Evolutionary conservation across 2,113 vertebrate genomes (phyloP), one percentile per base, ranked within the genome.

Genomic region (Tapirus terrestris): DNA sequence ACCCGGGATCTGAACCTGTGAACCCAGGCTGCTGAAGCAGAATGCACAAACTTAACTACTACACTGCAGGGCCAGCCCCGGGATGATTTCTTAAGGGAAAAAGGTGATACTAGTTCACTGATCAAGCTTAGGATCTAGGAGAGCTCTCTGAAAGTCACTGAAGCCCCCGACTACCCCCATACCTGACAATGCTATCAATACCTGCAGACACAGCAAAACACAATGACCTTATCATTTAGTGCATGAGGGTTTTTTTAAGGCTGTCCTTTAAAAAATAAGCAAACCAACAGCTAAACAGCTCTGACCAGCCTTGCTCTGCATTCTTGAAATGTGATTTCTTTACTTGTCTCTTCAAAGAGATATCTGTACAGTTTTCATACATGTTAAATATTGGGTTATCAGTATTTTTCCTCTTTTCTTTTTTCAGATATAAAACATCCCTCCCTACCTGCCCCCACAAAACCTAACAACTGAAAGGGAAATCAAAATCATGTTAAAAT

Each of bases 91-190:
- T 65, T 39, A 39, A 33, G 86, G 33, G 45, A 8, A 51, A 67
- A 89, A 72, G 53, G 18, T 12, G n/a, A 21, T 67, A 7, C 14
- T 16, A 31, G 51, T 12, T 79, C 39, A 51, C 0, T 13, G 25
- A 53, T 45, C 12, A 60, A 31, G 2, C 0, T 9, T 51, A 45
- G 75, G 68, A 27, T 36, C 61, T 53, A 20, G 27, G 31, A 25
- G 16, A 27, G 72, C 20, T 63, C 1, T 68, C 29, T 51, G 43
- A 36, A 81, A 70, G 51, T 3, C 18, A 27, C 13, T 10, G 7
- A 3, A 4, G 80, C 18, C 20, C 33, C 53, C 7, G 0, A 17
- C 23, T 1, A 7, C 10, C 0, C 1, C 20, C 16, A 75, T 0
- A 0, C 10, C 11, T 29, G 14, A 39, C 8, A n/a, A 31, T 3